Evolutionary conservation across 2,113 vertebrate genomes (phyloP).

Genomic region (Solea senegalensis): DNA sequence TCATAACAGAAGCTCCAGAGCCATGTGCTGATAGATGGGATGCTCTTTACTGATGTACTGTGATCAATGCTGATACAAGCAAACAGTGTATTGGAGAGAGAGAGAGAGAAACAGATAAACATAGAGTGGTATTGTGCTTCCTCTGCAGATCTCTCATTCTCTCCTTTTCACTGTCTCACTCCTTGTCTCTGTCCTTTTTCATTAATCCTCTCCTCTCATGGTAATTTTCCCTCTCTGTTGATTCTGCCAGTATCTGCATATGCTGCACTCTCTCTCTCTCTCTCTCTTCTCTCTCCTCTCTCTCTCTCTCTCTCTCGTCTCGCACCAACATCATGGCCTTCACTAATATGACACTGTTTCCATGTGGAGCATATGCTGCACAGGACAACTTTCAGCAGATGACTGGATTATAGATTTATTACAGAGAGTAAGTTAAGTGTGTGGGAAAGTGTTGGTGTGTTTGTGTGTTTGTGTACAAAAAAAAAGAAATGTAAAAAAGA

Average conservation of each 20-base stretch:
- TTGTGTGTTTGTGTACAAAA: slow-evolving; percentile 14
- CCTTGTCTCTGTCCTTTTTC: slow-evolving; percentile 47
- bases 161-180: slow-evolving; percentile 20
- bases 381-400: slow-evolving; percentile 73
- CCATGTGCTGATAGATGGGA: slow-evolving; percentile 69
- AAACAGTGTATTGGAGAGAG: slow-evolving; percentile 40
- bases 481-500: slow-evolving; percentile 42
- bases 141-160: slow-evolving; percentile 61
- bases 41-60: slow-evolving; percentile 74
- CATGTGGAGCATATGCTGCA: slow-evolving; percentile 64
- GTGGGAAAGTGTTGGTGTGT: slow-evolving; percentile 13
- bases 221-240: slow-evolving; percentile 63
- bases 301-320: background rate
- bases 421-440: slow-evolving; percentile 24
- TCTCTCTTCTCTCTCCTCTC: slow-evolving; percentile 14
- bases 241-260: slow-evolving; percentile 69
- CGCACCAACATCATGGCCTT: slow-evolving; percentile 58
- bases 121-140: slow-evolving; percentile 62
- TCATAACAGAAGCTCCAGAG: slow-evolving; percentile 55
- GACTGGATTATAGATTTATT: slow-evolving; percentile 74
- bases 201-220: slow-evolving; percentile 71
- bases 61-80: slow-evolving; percentile 78
- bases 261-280: slow-evolving; percentile 55
- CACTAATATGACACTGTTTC: slow-evolving; percentile 69
- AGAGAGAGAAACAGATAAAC: slow-evolving; percentile 9